Evolutionary conservation across 92 coral and sea anemone species (phyloP).

Genomic region (Heteractis magnifica): DNA sequence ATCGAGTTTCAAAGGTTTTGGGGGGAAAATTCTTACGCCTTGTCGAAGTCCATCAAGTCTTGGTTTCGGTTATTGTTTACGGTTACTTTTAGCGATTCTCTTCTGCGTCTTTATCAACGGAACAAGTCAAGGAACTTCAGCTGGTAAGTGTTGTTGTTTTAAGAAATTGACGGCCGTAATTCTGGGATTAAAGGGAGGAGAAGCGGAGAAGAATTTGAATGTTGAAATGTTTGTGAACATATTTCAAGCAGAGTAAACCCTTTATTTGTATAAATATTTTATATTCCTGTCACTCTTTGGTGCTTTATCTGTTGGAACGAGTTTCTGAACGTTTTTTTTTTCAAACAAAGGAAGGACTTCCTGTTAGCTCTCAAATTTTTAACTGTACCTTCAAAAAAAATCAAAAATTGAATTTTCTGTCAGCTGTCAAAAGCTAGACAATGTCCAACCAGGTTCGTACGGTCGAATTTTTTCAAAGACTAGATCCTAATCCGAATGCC

Average conservation of each 20-base stretch:
- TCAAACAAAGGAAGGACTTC: not conserved
- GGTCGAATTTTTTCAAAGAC: not conserved
- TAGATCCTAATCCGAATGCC: not conserved
- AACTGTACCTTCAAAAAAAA: not conserved
- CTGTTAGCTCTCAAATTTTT: not conserved
- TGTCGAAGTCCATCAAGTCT: not conserved
- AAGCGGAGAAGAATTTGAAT: not conserved
- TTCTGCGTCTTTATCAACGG: slow-evolving; percentile 12
- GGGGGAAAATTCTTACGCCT: not conserved
- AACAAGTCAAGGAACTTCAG: slow-evolving; percentile 11
- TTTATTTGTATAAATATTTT: not conserved
- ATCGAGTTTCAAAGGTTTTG: not conserved
- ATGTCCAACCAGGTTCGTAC: not conserved
- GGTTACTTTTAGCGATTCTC: slow-evolving; percentile 5
- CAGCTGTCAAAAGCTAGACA: not conserved
- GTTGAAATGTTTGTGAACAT: not conserved
- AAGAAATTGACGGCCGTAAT: not conserved
- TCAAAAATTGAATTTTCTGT: not conserved
- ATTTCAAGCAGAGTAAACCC: not conserved
- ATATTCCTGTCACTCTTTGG: not conserved
- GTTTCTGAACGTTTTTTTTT: not conserved
- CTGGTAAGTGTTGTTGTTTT: slow-evolving; percentile 14
- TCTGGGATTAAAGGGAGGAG: not conserved
- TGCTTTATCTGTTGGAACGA: not conserved
- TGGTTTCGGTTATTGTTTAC: slow-evolving; percentile 9